Evolutionary conservation across 2,113 vertebrate genomes (phyloP).

Genomic region (Setophaga kirtlandii): DNA sequence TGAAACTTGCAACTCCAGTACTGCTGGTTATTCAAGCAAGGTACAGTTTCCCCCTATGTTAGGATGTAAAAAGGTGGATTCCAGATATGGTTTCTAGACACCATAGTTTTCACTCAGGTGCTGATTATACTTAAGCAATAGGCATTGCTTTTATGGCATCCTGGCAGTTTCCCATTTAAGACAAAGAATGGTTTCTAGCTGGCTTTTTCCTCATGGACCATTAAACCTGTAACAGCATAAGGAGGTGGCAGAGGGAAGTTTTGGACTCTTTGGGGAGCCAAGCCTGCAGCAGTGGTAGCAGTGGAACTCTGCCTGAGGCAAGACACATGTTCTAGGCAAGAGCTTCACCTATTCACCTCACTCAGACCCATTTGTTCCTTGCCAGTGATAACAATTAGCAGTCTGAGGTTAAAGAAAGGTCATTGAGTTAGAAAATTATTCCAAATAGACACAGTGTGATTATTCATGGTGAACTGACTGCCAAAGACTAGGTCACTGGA

Average conservation of each 20-base stretch:
- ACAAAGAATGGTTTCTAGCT: not conserved
- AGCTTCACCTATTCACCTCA: not conserved
- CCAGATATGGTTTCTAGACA: not conserved
- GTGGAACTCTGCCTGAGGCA: not conserved
- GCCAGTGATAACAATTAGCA: not conserved
- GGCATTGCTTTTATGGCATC: not conserved
- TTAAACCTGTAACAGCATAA: not conserved
- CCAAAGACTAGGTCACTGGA: not conserved
- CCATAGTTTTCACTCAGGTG: not conserved
- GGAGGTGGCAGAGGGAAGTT: not conserved
- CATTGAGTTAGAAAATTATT: not conserved
- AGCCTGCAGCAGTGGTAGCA: not conserved
- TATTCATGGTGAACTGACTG: not conserved
- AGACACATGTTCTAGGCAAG: not conserved
- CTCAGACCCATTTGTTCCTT: not conserved
- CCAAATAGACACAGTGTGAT: not conserved
- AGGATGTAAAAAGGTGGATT: not conserved
- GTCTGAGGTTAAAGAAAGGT: constrained; percentile 7
- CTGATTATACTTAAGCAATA: not conserved
- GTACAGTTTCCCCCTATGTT: not conserved
- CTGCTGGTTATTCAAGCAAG: constrained; percentile 25
- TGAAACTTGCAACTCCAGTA: constrained; percentile 22
- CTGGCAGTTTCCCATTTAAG: not conserved
- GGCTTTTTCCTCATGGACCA: not conserved
- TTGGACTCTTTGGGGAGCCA: not conserved